These are phyloP conservation scores for Drosophila bifasciata DNA, from an alignment of 1,140 invertebrate species.

Conservation along the genomic window DNA sequence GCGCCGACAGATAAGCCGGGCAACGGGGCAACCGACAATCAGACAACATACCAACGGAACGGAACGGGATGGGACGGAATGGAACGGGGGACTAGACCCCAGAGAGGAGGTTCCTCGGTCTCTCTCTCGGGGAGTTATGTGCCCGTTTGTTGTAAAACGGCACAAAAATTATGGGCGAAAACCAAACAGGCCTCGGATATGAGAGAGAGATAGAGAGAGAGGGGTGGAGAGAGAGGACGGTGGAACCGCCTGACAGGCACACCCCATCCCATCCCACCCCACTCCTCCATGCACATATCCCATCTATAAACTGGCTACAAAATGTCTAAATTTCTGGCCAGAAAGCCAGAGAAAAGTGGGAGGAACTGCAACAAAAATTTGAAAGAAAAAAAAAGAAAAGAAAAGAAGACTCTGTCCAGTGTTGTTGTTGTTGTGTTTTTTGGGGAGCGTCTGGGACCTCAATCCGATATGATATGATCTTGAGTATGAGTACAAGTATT, in stretches of 20 bases:
- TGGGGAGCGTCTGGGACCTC: slow-evolving; percentile 13
- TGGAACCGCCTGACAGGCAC: slow-evolving; percentile 11
- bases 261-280: not conserved
- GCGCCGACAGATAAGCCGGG: slow-evolving; percentile 62
- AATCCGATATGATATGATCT: slow-evolving; percentile 56
- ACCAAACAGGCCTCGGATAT: slow-evolving; percentile 68
- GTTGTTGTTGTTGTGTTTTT: not conserved
- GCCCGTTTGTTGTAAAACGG: slow-evolving; percentile 77
- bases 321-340: slow-evolving; percentile 64
- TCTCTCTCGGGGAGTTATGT: slow-evolving; percentile 61
- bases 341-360: slow-evolving; percentile 39
- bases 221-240: not conserved
- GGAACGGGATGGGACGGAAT: too few relatives aligned
- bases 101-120: slow-evolving; percentile 29
- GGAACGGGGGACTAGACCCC: slow-evolving; percentile 25
- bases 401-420: slow-evolving; percentile 5
- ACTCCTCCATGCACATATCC: slow-evolving; percentile 14
- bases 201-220: slow-evolving; percentile 1
- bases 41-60: slow-evolving; percentile 11
- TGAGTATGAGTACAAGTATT: slow-evolving; percentile 25
- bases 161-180: slow-evolving; percentile 77
- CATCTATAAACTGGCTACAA: slow-evolving; percentile 78
- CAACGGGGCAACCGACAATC: slow-evolving; percentile 3
- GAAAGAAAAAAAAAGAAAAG: slow-evolving; percentile 6
- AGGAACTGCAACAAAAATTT: slow-evolving; percentile 26